Evolutionary conservation across 2,113 vertebrate species (phyloP).

Genomic region (Aldabrachelys gigantea): DNA sequence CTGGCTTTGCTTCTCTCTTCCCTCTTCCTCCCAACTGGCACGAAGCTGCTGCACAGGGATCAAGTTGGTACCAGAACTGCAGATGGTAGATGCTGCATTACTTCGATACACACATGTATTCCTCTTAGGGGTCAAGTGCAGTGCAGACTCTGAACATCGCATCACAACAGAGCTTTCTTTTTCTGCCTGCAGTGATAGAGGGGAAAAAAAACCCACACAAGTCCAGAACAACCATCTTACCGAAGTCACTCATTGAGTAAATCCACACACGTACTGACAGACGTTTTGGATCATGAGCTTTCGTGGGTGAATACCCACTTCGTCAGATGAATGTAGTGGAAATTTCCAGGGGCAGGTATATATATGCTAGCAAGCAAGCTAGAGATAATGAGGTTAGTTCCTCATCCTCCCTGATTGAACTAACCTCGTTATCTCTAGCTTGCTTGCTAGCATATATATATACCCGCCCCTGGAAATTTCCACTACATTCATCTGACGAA

Average conservation of each 20-base stretch:
- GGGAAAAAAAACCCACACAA: accelerated
- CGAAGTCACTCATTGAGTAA: not conserved
- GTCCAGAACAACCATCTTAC: not conserved
- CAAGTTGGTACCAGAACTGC: not conserved
- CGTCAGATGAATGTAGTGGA: too few species aligned
- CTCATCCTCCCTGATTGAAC: too few species aligned
- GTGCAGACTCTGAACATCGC: slow-evolving; percentile 28
- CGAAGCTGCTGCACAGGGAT: not conserved
- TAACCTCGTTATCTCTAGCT: too few species aligned
- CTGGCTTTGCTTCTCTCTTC: not conserved
- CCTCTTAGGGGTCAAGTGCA: slow-evolving; percentile 53
- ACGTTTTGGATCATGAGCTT: too few species aligned
- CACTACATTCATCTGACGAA: too few species aligned
- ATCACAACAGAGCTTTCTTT: slow-evolving; percentile 64
- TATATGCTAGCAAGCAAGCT: too few species aligned
- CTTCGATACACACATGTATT: slow-evolving; percentile 62
- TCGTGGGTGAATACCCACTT: too few species aligned
- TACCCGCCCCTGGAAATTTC: too few species aligned
- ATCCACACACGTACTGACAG: not conserved
- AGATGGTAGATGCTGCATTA: slow-evolving; percentile 57
- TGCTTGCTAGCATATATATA: too few species aligned
- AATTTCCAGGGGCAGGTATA: too few species aligned
- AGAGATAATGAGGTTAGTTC: too few species aligned
- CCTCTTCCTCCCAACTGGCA: not conserved
- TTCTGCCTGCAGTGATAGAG: slow-evolving; percentile 68